These are phyloP conservation scores for Crotalus tigris DNA, from an alignment of 2,113 vertebrate genomes.

Conservation along the genomic window DNA sequence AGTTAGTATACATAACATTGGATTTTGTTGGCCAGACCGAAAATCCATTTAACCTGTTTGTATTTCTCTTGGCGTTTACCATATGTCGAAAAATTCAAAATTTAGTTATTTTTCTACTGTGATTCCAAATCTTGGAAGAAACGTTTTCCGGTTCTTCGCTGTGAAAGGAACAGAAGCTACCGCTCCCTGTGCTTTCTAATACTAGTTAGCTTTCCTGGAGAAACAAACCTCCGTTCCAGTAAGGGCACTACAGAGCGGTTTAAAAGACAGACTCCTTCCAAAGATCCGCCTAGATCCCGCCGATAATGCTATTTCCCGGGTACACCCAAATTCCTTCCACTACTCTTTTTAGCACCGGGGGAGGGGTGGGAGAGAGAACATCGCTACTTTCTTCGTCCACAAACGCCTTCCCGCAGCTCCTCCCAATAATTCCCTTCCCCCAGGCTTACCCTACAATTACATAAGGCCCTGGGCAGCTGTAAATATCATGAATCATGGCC, in stretches of 20 bases:
- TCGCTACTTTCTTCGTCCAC: neutral
- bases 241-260: neutral
- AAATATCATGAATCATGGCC: neutral
- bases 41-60: neutral
- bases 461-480: neutral
- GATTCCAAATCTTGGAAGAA: neutral
- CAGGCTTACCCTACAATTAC: neutral
- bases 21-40: neutral
- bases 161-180: neutral
- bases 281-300: neutral
- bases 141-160: neutral
- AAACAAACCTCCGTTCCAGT: neutral
- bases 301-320: neutral
- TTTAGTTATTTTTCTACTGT: neutral
- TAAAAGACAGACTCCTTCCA: neutral
- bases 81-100: neutral
- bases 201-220: neutral
- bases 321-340: neutral
- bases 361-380: rapidly evolving
- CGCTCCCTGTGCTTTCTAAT: neutral
- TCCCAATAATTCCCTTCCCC: neutral
- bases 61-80: neutral
- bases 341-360: neutral
- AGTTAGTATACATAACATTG: neutral
- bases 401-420: neutral